These are phyloP conservation scores for Amblyjoppa fuscipennis DNA, from an alignment of 2,888 invertebrate genomes.

Conservation along the genomic window DNA sequence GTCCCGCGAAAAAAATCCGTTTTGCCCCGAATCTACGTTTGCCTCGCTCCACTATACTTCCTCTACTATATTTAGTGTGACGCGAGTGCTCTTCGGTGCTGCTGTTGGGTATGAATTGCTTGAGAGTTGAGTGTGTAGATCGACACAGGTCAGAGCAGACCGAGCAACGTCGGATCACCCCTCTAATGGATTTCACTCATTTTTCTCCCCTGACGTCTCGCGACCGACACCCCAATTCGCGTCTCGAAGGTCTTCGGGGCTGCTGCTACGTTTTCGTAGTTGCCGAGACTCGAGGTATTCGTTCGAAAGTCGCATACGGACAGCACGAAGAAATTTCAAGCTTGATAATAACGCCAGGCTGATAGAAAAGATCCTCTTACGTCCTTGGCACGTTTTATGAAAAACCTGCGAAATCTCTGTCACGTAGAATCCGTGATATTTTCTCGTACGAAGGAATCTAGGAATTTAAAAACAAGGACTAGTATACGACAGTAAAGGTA, in stretches of 20 bases:
- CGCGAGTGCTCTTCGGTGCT: constrained; percentile 37
- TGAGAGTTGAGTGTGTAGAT: constrained; percentile 67
- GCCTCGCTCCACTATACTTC: neutral
- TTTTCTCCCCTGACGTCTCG: constrained; percentile 83
- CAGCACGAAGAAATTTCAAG: constrained; percentile 34
- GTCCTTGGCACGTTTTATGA: constrained; percentile 19
- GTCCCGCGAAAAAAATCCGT: constrained; percentile 17
- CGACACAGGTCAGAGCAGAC: constrained; percentile 78
- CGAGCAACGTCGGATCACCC: constrained; percentile 66
- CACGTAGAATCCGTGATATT: constrained; percentile 15
- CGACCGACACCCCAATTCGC: constrained; percentile 75
- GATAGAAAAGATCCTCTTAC: constrained; percentile 26
- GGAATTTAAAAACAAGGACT: neutral
- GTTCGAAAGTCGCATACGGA: constrained; percentile 18
- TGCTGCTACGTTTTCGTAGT: constrained; percentile 26
- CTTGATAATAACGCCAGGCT: constrained; percentile 27
- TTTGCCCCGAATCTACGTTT: neutral
- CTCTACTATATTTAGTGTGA: constrained; percentile 31
- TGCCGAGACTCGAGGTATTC: constrained; percentile 41
- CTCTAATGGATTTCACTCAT: constrained; percentile 84
- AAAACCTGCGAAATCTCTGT: constrained; percentile 24
- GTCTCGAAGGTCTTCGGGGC: constrained; percentile 54
- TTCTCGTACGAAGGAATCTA: neutral
- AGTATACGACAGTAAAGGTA: too few species aligned
- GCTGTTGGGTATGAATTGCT: constrained; percentile 43